These are phyloP conservation scores for Melopsittacus undulatus DNA, from an alignment of 2,797 vertebrate genomes.

Conservation along the genomic window DNA sequence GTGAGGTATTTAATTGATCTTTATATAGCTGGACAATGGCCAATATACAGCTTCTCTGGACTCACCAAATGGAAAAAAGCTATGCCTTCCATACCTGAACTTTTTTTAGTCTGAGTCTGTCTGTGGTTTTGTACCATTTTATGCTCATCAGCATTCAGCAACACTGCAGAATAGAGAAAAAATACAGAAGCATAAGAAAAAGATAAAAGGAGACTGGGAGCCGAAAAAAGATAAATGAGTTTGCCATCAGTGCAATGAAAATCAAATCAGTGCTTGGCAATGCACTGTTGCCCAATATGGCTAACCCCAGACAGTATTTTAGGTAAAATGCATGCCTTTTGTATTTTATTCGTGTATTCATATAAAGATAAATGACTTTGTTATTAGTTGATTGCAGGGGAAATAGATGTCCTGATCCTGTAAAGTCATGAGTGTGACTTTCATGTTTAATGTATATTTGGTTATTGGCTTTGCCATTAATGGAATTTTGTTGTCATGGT, in stretches of 20 bases:
- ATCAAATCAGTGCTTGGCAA: slow-evolving; percentile 56
- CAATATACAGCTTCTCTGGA: background rate
- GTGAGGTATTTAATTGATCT: background rate
- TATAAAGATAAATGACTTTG: slow-evolving; percentile 69
- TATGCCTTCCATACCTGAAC: background rate
- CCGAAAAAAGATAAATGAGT: slow-evolving; percentile 65
- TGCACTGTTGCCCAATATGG: slow-evolving; percentile 28
- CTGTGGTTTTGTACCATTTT: slow-evolving; percentile 42
- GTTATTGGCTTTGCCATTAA: background rate
- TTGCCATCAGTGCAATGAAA: slow-evolving; percentile 64
- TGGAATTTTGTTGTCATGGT: background rate
- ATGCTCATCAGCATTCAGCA: slow-evolving; percentile 67
- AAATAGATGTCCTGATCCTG: slow-evolving; percentile 55
- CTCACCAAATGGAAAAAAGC: background rate
- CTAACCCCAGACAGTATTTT: slow-evolving; percentile 57
- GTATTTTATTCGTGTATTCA: slow-evolving; percentile 67
- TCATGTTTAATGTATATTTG: background rate
- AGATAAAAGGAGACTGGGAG: slow-evolving; percentile 63
- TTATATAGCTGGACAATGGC: background rate
- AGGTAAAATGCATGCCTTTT: slow-evolving; percentile 66
- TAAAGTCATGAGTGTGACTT: background rate
- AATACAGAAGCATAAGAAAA: slow-evolving; percentile 56
- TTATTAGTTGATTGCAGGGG: slow-evolving; percentile 67
- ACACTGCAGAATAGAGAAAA: slow-evolving; percentile 23
- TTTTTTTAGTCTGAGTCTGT: slow-evolving; percentile 31